Evolutionary conservation across 2,888 invertebrate species (phyloP).

Genomic region (Odontocolon sp.): DNA sequence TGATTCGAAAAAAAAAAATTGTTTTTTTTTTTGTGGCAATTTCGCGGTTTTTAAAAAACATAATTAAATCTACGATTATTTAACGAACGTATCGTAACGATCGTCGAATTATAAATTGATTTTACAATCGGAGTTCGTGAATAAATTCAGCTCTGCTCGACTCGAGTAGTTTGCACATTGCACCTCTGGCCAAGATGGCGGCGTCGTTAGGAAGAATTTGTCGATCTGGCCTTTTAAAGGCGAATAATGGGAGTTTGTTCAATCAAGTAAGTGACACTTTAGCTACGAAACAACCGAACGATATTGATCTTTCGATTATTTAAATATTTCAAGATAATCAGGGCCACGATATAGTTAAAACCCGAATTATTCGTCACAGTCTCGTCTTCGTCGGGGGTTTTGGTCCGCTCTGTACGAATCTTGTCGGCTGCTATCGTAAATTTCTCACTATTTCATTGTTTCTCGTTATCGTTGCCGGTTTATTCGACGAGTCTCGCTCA

Average conservation of each 20-base stretch:
- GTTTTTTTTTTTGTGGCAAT: too few species aligned
- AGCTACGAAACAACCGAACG: neutral
- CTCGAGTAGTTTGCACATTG: constrained; percentile 72
- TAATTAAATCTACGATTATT: too few species aligned
- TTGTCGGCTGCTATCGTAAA: constrained; percentile 76
- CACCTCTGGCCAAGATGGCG: constrained; percentile 88
- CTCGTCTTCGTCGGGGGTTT: too few species aligned
- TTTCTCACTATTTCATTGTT: constrained; percentile 58
- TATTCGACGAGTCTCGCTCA: neutral
- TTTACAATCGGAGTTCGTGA: neutral
- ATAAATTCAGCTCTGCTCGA: too few species aligned
- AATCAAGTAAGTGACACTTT: constrained; percentile 86
- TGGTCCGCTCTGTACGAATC: constrained; percentile 35
- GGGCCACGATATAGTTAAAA: too few species aligned
- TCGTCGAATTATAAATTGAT: too few species aligned
- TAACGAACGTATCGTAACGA: too few species aligned
- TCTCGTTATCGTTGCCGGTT: neutral
- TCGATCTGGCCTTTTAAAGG: constrained; percentile 89
- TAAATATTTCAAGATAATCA: too few species aligned
- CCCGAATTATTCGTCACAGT: too few species aligned
- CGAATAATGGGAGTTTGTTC: constrained; percentile 85
- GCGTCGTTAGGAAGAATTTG: constrained; percentile 93
- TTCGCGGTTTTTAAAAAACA: too few species aligned
- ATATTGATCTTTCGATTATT: neutral
- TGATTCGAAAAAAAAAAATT: too few species aligned